phyloP scores from a whole-genome alignment of 1,140 invertebrate genomes.

The Limonius californicus region DNA sequence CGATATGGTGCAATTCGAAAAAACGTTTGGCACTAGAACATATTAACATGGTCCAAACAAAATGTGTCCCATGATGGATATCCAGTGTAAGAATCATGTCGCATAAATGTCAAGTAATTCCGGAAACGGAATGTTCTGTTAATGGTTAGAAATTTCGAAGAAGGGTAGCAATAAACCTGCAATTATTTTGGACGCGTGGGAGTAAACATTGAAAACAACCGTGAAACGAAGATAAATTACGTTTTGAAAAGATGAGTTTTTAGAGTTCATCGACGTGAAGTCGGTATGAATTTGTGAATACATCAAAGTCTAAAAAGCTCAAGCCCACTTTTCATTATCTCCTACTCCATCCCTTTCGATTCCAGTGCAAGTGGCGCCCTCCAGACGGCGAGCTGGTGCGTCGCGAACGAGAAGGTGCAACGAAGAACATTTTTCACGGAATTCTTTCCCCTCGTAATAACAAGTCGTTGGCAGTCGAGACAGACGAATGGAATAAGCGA shows the following conservation, averaged over 20 bases:
- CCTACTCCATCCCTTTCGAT: constrained; percentile 15
- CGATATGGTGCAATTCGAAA: no score
- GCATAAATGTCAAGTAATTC: no score
- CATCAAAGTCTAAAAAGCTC: constrained; percentile 45
- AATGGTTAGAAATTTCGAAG: no score
- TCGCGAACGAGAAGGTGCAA: constrained; percentile 31
- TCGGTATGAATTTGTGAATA: constrained; percentile 47
- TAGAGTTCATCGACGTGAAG: constrained; percentile 46
- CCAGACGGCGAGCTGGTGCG: constrained; percentile 25
- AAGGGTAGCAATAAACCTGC: constrained; percentile 29
- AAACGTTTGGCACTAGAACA: no score
- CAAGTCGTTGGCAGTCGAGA: constrained; percentile 32
- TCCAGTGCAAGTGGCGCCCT: constrained; percentile 32
- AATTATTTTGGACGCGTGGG: constrained; percentile 34
- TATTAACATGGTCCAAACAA: no score
- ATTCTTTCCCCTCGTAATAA: constrained; percentile 33
- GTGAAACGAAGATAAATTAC: constrained; percentile 47
- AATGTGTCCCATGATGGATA: no score
- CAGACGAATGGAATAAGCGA: constrained; percentile 39
- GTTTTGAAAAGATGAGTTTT: constrained; percentile 46
- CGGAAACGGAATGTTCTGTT: no score
- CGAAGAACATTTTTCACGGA: constrained; percentile 37
- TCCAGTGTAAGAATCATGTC: no score
- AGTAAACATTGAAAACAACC: constrained; percentile 40
- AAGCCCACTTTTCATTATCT: constrained; percentile 46